A percentile compares a stretch with the other conserved stretches of the same genome.
These are phyloP conservation scores for Tauraco erythrolophus DNA, from an alignment of 2,113 vertebrate genomes.

Conservation along the genomic window DNA sequence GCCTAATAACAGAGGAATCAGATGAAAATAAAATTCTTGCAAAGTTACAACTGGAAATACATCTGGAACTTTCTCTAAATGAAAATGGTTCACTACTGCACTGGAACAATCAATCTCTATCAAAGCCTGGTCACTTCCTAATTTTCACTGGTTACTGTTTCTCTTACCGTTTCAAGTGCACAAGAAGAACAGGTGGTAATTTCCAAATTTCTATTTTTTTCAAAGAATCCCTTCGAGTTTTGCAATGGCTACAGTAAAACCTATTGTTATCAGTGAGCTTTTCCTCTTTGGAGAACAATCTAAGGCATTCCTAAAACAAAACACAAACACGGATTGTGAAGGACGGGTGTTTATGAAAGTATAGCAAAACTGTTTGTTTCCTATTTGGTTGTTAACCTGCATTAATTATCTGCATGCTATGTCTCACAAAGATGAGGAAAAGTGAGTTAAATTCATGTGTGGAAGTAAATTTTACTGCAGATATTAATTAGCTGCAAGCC, in stretches of 20 bases:
- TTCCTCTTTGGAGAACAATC: constrained; percentile 96
- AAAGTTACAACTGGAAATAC: not conserved
- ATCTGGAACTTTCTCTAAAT: not conserved
- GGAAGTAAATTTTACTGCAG: not conserved
- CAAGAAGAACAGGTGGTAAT: constrained; percentile 92
- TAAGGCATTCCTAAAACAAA: constrained; percentile 91
- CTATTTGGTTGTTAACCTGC: not conserved
- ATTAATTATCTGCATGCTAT: not conserved
- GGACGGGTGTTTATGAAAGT: not conserved
- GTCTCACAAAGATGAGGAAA: not conserved
- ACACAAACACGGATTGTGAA: not conserved
- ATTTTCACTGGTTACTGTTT: not conserved
- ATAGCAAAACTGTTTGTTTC: not conserved
- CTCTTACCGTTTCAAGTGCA: constrained; percentile 94
- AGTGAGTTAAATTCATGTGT: not conserved
- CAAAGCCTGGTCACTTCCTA: not conserved
- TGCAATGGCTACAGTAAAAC: constrained; percentile 96
- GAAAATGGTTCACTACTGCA: not conserved
- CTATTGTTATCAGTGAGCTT: constrained; percentile 95
- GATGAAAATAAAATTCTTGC: not conserved
- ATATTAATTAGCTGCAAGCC: not conserved
- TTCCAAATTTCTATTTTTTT: constrained; percentile 99
- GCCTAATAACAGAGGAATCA: not conserved
- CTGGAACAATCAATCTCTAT: not conserved
- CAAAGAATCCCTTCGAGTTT: constrained; percentile 90